Conservation (phyloP, 37 sponge, comb jelly and placozoan genomes). For the Chondrosia reniformis region DNA sequence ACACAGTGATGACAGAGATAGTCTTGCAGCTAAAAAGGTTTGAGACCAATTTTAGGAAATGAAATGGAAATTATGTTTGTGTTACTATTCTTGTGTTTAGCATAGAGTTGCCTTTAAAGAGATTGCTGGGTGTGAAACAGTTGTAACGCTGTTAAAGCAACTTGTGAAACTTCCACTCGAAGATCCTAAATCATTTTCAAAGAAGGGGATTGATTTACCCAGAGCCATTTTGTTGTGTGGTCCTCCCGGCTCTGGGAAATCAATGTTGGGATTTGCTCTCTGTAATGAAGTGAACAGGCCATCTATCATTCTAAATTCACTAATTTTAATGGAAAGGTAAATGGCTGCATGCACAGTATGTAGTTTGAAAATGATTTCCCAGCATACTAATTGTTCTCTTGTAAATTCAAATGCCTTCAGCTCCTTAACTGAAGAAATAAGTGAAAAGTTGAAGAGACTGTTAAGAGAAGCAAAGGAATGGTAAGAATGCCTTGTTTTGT, state of each 20-base stretch:
- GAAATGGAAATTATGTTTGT: no score
- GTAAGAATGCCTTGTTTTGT: neutral
- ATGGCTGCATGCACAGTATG: no score
- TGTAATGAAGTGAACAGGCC: neutral
- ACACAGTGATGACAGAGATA: no score
- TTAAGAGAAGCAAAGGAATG: no score
- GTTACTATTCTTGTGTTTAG: no score
- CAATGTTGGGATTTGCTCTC: conserved; percentile 20
- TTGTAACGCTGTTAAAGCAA: neutral
- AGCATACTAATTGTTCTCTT: no score
- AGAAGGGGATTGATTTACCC: conserved; percentile 21
- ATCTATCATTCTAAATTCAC: neutral
- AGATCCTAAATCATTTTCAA: neutral
- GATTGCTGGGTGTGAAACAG: conserved; percentile 23
- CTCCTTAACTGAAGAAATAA: no score
- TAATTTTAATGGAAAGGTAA: conserved; percentile 3
- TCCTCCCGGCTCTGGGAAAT: conserved; percentile 35
- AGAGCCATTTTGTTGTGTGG: conserved; percentile 27
- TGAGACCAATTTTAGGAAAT: no score
- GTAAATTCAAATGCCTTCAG: no score
- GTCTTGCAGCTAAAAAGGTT: no score
- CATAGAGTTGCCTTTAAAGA: neutral
- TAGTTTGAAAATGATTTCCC: no score
- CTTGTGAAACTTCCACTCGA: conserved; percentile 14
- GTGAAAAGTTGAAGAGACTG: no score